These are phyloP conservation scores for Myotis lucifugus DNA, from an alignment of 2,113 vertebrate species.

Conservation along the genomic window DNA sequence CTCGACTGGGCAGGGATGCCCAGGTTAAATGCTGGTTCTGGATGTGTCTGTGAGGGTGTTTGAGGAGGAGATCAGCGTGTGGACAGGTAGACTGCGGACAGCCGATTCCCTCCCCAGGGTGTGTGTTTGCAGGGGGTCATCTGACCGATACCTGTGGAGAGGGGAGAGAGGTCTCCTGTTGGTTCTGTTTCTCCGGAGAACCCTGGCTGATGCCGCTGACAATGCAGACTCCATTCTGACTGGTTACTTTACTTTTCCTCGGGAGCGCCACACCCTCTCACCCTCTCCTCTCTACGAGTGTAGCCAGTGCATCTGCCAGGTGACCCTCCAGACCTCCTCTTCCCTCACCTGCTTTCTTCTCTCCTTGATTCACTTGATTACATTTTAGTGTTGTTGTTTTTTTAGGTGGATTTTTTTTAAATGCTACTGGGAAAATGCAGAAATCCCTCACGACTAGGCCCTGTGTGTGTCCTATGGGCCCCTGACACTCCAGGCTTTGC, in stretches of 20 bases:
- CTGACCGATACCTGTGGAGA: background rate
- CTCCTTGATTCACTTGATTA: background rate
- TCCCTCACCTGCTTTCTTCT: background rate
- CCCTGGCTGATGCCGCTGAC: background rate
- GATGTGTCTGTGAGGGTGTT: background rate
- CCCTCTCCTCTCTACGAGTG: background rate
- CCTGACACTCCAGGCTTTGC: background rate
- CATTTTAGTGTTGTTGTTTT: background rate
- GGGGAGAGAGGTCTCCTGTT: background rate
- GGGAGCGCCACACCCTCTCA: background rate
- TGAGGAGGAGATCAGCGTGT: background rate
- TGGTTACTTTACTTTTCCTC: background rate
- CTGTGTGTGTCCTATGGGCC: fast-evolving
- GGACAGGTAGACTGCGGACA: background rate
- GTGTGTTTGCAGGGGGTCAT: background rate
- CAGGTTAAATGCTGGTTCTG: background rate
- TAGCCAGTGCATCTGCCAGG: background rate
- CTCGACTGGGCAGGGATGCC: background rate
- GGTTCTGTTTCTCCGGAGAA: background rate
- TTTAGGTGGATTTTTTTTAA: background rate
- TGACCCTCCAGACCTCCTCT: background rate
- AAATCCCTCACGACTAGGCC: background rate
- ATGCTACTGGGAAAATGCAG: background rate
- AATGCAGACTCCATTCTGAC: background rate
- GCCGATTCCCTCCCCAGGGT: background rate